Evolutionary conservation across 2,797 vertebrate species (phyloP).

Genomic region (Ibycter americanus): DNA sequence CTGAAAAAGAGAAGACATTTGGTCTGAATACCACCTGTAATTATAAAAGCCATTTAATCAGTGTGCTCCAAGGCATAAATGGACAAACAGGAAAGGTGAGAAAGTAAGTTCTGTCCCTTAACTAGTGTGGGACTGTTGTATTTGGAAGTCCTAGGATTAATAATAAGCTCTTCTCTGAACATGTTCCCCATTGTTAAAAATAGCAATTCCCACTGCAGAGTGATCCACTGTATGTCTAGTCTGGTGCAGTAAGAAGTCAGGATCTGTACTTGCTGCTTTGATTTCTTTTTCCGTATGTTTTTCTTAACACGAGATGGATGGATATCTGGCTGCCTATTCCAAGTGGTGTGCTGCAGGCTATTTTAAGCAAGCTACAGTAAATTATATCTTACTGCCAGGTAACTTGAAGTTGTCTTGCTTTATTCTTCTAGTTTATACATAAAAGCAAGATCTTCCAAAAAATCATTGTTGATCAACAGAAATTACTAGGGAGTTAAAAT

Average conservation of each 20-base stretch:
- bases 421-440: background rate
- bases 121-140: background rate
- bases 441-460: background rate
- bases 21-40: constrained; percentile 31
- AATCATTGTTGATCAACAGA: background rate
- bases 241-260: background rate
- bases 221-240: background rate
- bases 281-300: background rate
- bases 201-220: background rate
- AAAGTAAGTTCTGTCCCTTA: background rate
- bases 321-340: background rate
- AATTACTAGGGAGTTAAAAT: background rate
- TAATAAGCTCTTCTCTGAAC: background rate
- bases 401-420: background rate
- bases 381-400: background rate
- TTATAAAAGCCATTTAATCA: constrained; percentile 27
- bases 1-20: background rate
- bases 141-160: background rate
- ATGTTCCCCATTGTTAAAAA: background rate
- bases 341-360: background rate
- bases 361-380: constrained; percentile 4
- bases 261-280: background rate
- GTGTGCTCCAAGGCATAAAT: constrained; percentile 13
- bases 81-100: background rate
- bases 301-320: background rate